Percentiles rank a stretch among this genome's conserved stretches.
phyloP scores from a whole-genome alignment of 2,888 invertebrate species.

The Lasius fuliginosus region DNA sequence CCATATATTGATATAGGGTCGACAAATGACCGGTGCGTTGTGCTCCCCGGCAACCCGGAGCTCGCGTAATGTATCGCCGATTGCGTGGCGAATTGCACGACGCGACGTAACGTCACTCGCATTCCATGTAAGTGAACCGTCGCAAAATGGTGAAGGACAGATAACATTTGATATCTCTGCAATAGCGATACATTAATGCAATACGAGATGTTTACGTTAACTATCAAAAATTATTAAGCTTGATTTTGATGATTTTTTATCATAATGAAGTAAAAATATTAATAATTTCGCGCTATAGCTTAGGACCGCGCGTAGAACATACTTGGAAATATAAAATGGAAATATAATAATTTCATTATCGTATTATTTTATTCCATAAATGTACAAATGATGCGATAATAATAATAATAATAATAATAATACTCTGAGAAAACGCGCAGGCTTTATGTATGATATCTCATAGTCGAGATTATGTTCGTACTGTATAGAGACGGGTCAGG shows the following conservation, averaged over 20 bases:
- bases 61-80: conserved; percentile 31
- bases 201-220: background rate
- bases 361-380: background rate
- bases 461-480: conserved; percentile 28
- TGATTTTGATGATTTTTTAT: background rate
- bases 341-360: background rate
- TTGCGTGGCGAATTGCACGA: conserved; percentile 32
- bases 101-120: conserved; percentile 26
- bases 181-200: background rate
- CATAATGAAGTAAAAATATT: background rate
- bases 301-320: background rate
- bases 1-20: conserved; percentile 55
- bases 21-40: conserved; percentile 68
- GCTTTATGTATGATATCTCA: background rate
- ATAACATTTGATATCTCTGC: background rate
- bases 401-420: conserved; percentile 15
- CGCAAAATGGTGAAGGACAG: background rate
- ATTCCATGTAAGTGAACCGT: conserved; percentile 31
- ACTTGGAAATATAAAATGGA: background rate
- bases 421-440: background rate
- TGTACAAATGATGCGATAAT: background rate
- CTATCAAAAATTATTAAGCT: background rate
- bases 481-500: background rate
- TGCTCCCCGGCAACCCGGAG: background rate
- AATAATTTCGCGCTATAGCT: too few relatives aligned